These are phyloP conservation scores for Cephus spinipes DNA, from an alignment of 2,888 invertebrate species.

Conservation along the genomic window DNA sequence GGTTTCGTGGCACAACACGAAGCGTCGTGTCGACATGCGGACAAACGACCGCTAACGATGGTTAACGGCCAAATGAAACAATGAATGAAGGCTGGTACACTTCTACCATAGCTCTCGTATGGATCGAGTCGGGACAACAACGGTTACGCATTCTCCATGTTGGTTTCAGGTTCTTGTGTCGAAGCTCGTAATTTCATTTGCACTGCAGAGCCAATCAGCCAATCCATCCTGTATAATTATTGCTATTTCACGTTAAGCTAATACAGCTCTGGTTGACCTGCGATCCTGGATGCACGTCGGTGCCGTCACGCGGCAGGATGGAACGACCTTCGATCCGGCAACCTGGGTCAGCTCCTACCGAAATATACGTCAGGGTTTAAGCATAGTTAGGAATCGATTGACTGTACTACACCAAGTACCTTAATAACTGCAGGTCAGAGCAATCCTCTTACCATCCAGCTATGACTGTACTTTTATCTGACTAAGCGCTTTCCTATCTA, in stretches of 20 bases:
- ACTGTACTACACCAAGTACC: background rate
- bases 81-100: slow-evolving; percentile 31
- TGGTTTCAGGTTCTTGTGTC: background rate
- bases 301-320: background rate
- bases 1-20: slow-evolving; percentile 45
- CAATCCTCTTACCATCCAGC: background rate
- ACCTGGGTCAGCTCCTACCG: background rate
- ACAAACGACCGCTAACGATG: slow-evolving; percentile 47
- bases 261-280: background rate
- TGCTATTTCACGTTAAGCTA: background rate
- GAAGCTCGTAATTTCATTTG: background rate
- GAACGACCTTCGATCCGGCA: background rate
- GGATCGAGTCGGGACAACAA: background rate
- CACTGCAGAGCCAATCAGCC: background rate
- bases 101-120: background rate
- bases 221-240: background rate
- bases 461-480: background rate
- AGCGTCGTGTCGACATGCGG: slow-evolving; percentile 41
- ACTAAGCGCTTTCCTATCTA: too few relatives aligned
- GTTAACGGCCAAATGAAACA: slow-evolving; percentile 47
- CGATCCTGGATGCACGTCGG: background rate
- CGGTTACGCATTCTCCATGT: background rate
- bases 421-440: background rate
- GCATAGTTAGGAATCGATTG: background rate
- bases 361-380: background rate